phyloP scores from a whole-genome alignment of 2,797 vertebrate species.

The Psittacula echo region DNA sequence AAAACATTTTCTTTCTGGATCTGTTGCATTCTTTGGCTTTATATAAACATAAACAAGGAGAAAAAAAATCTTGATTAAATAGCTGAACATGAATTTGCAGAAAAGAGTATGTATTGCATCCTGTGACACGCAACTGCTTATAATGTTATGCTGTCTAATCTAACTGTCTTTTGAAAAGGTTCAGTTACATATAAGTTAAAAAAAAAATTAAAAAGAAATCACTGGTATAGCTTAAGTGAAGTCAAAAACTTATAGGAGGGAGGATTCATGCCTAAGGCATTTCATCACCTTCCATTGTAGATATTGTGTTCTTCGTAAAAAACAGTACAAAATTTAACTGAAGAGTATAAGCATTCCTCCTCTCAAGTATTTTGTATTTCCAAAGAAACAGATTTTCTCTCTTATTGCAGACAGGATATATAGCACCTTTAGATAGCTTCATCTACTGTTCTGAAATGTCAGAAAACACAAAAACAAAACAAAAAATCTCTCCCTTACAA shows the following conservation, averaged over 20 bases:
- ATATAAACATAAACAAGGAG: conserved; percentile 66
- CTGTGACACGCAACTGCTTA: conserved; percentile 22
- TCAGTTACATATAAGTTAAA: conserved; percentile 18
- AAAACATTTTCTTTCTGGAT: background rate
- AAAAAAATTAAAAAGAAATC: background rate
- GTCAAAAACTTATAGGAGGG: background rate
- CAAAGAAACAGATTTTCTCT: conserved; percentile 48
- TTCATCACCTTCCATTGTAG: conserved; percentile 16
- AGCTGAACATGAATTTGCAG: background rate
- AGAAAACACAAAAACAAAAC: conserved; percentile 8
- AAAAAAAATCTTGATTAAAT: conserved; percentile 1
- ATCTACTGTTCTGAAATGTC: background rate
- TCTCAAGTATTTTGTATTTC: conserved; percentile 48
- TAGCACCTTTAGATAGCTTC: conserved; percentile 85
- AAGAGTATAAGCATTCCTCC: conserved; percentile 51
- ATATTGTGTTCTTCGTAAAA: conserved; percentile 6
- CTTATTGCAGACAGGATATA: conserved; percentile 63
- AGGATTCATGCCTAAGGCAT: background rate
- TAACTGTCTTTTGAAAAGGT: conserved; percentile 42
- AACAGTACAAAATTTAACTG: conserved; percentile 21
- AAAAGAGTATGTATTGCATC: background rate
- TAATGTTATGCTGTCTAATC: background rate
- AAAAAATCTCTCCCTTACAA: conserved; percentile 21
- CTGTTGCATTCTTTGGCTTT: conserved; percentile 68
- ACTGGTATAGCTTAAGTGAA: conserved; percentile 21